A percentile compares a stretch with the other conserved stretches of the same genome.
These are phyloP conservation scores for Lathamus discolor DNA, from an alignment of 2,113 vertebrate species.

Conservation along the genomic window DNA sequence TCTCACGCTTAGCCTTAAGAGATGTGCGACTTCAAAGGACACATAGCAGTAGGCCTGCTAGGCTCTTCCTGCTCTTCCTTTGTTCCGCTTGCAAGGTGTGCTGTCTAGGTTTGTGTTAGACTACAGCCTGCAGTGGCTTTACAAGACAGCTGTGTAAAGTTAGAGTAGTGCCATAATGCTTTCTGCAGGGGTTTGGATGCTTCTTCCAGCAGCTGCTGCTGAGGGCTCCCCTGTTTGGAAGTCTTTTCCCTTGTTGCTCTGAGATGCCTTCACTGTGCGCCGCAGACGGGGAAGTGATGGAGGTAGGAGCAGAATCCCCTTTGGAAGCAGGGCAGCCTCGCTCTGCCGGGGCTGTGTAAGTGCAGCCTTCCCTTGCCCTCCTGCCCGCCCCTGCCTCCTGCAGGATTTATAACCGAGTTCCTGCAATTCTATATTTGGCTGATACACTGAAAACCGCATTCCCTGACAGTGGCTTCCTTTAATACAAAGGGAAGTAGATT, in stretches of 20 bases:
- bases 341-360: background rate
- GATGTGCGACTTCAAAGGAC: conserved; percentile 29
- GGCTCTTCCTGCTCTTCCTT: conserved; percentile 1
- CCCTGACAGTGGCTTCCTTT: conserved; percentile 47
- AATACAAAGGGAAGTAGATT: background rate
- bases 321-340: background rate
- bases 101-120: background rate
- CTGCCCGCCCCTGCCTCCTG: conserved; percentile 32
- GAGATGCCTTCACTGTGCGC: background rate
- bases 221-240: background rate
- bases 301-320: background rate
- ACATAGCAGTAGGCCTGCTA: conserved; percentile 20
- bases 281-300: background rate
- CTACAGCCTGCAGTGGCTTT: background rate
- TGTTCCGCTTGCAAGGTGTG: background rate
- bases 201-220: background rate
- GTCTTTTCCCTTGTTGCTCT: background rate
- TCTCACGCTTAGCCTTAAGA: conserved; percentile 47
- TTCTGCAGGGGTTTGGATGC: background rate
- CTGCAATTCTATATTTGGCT: background rate
- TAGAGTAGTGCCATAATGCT: accelerated
- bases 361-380: background rate
- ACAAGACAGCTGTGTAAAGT: background rate
- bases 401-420: conserved; percentile 18
- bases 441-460: conserved; percentile 37